Evolutionary conservation across 1,140 invertebrate species (phyloP), one percentile per base, ranked within the genome.

Genomic region (Drosophila suzukii): DNA sequence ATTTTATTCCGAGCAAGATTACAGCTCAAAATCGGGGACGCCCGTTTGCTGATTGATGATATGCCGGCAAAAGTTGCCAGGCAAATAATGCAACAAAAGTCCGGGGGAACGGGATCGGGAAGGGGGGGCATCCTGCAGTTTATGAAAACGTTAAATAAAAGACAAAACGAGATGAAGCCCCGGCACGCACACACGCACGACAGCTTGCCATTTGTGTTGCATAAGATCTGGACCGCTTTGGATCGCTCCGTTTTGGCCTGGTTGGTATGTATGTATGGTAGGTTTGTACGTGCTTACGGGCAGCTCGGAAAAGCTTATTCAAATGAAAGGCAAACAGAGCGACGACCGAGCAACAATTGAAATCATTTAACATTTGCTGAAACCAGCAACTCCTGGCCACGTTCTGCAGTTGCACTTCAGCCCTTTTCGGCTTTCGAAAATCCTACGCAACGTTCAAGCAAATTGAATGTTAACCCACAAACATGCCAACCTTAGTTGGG

Each of bases 301-400:
- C 27, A 58, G 66, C 44, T 66, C 57, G 27, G 51, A 49, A 39
- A 38, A 57, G 55, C 62, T 74, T 73, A 53, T 51, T 68, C 46
- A 73, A 68, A 68, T 78, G 75, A 61, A 76, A 77, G 43, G 49
- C 72, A 76, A 50, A 73, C 47, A 71, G 77, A 73, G 75, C 51
- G 49, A 61, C 70, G 73, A 50, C 34, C 51, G 41, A 79, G 49
- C 65, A 84, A 67, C 71, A 79, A 84, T 75, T 84, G 76, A 75
- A 66, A 79, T 79, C 80, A 84, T 84, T 83, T 84, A 83, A 83
- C 81, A 75, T 75, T 70, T 77, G 49, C 75, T 41, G 53, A 55
- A 56, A 56, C 49, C 38, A 24, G 66, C 59, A 51, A 39, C 57
- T 60, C 47, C 36, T 17, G 20, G 30, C 49, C 54, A 44, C 51